A percentile compares a stretch with the other conserved stretches of the same genome.
These are phyloP conservation scores for Lypha dubia DNA, from an alignment of 2,888 invertebrate genomes.

Conservation along the genomic window DNA sequence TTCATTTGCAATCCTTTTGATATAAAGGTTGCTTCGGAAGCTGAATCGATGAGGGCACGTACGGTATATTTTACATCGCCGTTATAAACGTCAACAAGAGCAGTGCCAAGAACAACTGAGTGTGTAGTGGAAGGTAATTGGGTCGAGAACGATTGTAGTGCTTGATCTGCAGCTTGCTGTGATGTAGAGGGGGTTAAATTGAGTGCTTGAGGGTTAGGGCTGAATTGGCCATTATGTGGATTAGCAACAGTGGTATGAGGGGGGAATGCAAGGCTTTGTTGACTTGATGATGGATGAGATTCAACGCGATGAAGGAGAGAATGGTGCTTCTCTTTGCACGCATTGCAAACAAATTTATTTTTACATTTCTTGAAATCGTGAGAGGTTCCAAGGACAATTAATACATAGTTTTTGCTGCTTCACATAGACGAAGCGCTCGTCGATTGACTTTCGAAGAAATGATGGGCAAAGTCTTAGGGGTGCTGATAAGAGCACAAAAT, in stretches of 20 bases:
- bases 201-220: too few species aligned
- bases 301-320: background rate
- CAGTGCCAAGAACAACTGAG: background rate
- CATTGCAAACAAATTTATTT: background rate
- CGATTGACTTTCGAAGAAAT: background rate
- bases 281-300: background rate
- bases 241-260: too few species aligned
- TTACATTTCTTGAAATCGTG: constrained; percentile 2
- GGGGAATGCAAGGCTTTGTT: too few species aligned
- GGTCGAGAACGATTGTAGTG: background rate
- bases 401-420: too few species aligned
- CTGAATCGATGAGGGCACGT: constrained; percentile 12
- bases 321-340: background rate
- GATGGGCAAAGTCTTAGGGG: background rate
- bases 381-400: too few species aligned
- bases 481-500: too few species aligned
- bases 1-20: too few species aligned
- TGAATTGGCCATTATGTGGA: too few species aligned
- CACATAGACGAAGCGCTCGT: background rate
- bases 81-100: too few species aligned
- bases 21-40: background rate
- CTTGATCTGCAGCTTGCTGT: background rate
- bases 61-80: constrained; percentile 31
- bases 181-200: background rate
- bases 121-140: background rate